Conservation (phyloP, 2,888 invertebrate genomes). For the Cryptus armator region DNA sequence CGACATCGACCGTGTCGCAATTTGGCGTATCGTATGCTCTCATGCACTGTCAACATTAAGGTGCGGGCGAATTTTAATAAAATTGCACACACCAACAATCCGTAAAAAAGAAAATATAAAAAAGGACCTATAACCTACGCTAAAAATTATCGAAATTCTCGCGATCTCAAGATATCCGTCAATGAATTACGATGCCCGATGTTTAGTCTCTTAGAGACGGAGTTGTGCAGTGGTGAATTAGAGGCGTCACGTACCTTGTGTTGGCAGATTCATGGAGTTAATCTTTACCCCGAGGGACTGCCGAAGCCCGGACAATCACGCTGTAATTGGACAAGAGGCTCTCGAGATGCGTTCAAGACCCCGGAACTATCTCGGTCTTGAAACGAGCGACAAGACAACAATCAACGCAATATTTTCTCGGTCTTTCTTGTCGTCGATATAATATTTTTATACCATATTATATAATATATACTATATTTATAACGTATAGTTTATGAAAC, state of each 20-base stretch:
- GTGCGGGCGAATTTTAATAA: background rate
- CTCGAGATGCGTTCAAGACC: conserved; percentile 75
- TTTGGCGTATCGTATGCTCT: background rate
- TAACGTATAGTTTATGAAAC: too few species aligned
- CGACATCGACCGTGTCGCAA: background rate
- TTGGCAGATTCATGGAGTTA: conserved; percentile 73
- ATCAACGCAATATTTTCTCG: conserved; percentile 69
- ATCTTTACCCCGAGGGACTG: conserved; percentile 77
- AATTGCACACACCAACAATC: background rate
- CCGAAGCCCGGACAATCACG: conserved; percentile 80
- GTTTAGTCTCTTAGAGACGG: background rate
- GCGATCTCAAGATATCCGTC: background rate
- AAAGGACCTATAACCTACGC: background rate
- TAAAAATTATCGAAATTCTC: background rate
- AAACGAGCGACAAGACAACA: conserved; percentile 67
- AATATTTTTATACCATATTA: background rate
- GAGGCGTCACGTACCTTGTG: conserved; percentile 39
- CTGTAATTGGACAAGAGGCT: conserved; percentile 82
- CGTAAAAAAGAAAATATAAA: background rate
- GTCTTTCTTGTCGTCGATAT: background rate
- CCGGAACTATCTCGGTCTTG: conserved; percentile 36
- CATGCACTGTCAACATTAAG: background rate
- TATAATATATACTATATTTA: too few species aligned
- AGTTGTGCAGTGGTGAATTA: background rate
- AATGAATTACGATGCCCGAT: conserved; percentile 2